Evolutionary conservation across 2,888 invertebrate genomes (phyloP), one percentile per base, ranked within the genome.

Genomic region (Phortica okadai): DNA sequence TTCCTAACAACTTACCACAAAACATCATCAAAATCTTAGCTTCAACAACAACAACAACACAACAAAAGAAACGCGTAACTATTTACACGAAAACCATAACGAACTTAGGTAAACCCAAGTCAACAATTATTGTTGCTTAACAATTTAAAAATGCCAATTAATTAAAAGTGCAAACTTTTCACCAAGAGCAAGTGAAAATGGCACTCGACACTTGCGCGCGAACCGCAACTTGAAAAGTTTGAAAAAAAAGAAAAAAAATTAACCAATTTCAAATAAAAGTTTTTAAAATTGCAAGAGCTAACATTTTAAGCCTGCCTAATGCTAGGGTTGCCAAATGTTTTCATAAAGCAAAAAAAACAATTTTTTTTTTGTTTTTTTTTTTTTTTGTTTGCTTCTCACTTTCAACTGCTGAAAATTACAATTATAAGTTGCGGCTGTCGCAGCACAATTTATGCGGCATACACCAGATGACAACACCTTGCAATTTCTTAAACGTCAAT

Each of bases 401-500:
- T 78, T 76, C 45, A 45, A 62, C 25, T 7, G 64, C 77, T 77
- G 72, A 78, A 56, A 64, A 50, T 50, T 33, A 41, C n/a, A 41
- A 11, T 62, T 62, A 6, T 10, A n/a, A 62, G 62, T 4, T 25
- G 62, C 25, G 21, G n/a, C 16, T 56, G 56, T 6, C 56, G 16
- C 56, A 5, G 56, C 56, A 33, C 33, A 14, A 56, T 56, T 16
- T 56, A 33, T 14, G 56, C 16, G 56, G 56, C 14, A 56, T n/a
- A 33, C 33, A 33, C 2, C 33, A 33, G 33, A 62, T 44, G 58
- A 59, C 56, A 44, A 59, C 78, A 58, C 76, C 14, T 72, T 75
- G 77, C 83, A 87, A 87, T 86, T 82, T 82, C 83, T 87, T 85
- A 83, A 82, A 82, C 88, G 90, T 89, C 90, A 90, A 89, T 90